These are phyloP conservation scores for Mythimna albipuncta DNA, from an alignment of 2,888 invertebrate genomes.

Conservation along the genomic window DNA sequence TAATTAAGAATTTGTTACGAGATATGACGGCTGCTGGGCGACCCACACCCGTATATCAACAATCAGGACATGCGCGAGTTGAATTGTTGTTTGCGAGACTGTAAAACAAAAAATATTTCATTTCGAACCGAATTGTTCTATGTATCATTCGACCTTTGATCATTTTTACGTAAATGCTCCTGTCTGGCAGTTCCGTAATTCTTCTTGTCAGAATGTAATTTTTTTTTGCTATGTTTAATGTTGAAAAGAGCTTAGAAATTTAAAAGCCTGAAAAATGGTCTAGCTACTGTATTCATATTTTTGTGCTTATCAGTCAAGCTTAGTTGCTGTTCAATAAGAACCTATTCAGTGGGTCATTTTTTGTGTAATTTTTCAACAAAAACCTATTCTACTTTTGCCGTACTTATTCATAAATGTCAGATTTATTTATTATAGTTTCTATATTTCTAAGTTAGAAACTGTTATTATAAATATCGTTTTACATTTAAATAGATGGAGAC, in stretches of 20 bases:
- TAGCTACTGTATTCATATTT: slow-evolving; percentile 37
- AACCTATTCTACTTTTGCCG: slow-evolving; percentile 23
- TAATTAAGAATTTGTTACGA: slow-evolving; percentile 77
- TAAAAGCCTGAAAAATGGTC: slow-evolving; percentile 19
- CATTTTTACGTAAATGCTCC: not conserved
- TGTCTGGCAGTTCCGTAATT: not conserved
- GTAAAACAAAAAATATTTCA: slow-evolving; percentile 10
- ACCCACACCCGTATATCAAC: slow-evolving; percentile 56
- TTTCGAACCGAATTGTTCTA: not conserved
- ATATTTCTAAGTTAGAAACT: slow-evolving; percentile 23
- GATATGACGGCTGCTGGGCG: slow-evolving; percentile 61
- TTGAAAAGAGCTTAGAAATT: slow-evolving; percentile 31
- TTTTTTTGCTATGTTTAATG: slow-evolving; percentile 5
- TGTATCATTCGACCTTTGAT: not conserved
- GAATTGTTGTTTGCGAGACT: slow-evolving; percentile 27
- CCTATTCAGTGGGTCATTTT: slow-evolving; percentile 22
- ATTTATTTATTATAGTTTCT: slow-evolving; percentile 21
- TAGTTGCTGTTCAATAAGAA: slow-evolving; percentile 19
- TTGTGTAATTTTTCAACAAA: slow-evolving; percentile 13
- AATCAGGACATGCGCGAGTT: slow-evolving; percentile 38
- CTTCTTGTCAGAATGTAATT: not conserved
- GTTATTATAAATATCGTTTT: slow-evolving; percentile 49
- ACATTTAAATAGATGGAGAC: slow-evolving; percentile 45
- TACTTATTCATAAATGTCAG: slow-evolving; percentile 42
- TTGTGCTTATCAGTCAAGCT: slow-evolving; percentile 40